Base-by-base conservation (phyloP, 2,113 vertebrate genomes). In the Nerophis lumbriciformis region DNA sequence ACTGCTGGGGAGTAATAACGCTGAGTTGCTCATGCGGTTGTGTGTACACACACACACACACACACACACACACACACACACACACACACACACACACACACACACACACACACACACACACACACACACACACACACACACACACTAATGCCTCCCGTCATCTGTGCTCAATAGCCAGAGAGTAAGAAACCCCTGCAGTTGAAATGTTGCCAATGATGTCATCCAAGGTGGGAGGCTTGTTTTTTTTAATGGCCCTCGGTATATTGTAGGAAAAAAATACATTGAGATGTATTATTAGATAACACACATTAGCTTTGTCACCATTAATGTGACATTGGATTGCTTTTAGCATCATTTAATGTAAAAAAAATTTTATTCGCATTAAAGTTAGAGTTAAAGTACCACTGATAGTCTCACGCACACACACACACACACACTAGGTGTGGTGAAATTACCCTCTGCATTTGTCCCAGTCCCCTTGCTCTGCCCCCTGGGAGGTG, bases 1-100 rank as follows among this genome's bases (percentile, higher is more conserved):
- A 66, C 42, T 61, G 67, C 73, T 39, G 69, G 56, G 57, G 69
- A 53, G 54, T 69, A 68, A 72, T 83, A 77, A 83, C 75, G 77
- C 79, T 75, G 83, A 58, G 36, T 13, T 28, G 52, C 35, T 68
- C 42, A 63, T 78, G 28, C 28, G 0, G 4, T 36, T 44, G 51
- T 50, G 16, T 72, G 56, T 47, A 21, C 53, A 57, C 56, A 55
- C 21, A 19, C 8, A 52, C 21, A 21, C 35, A 28, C 6, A 48
- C 58, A 38, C 48, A 52, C 59, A 19, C 54, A 12, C 59, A 28
- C 13, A 44, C 59, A 49, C 54, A 59, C 54, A 61, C 57, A 50
- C 19, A 39, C 48, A 60, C 56, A 61, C 38, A 54, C 64, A 62
- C 57, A 49, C 10, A 45, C 53, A 55, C 53, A 49, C 48, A 5